phyloP scores from a whole-genome alignment of 2,797 vertebrate genomes.

The Octomys mimax region DNA sequence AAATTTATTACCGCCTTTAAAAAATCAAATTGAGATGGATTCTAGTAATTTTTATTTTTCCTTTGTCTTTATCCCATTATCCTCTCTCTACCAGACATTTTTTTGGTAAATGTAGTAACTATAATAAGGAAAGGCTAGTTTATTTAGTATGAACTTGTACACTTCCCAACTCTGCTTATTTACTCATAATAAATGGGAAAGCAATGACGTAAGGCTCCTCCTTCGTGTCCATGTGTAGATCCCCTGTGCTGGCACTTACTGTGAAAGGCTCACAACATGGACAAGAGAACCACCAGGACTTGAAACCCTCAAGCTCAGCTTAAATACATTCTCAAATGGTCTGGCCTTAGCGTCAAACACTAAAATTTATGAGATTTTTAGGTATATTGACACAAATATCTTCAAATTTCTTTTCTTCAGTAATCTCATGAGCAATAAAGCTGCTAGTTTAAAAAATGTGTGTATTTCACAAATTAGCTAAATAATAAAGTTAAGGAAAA shows the following conservation, averaged over 20 bases:
- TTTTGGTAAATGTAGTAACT: background rate
- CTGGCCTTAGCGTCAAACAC: background rate
- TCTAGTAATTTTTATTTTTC: background rate
- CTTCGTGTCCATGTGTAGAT: background rate
- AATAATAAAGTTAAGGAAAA: background rate
- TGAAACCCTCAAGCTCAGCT: background rate
- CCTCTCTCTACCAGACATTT: background rate
- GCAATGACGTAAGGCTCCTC: background rate
- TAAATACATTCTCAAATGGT: background rate
- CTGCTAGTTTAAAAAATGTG: background rate
- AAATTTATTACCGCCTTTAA: background rate
- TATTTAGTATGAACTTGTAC: background rate
- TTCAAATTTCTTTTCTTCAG: background rate
- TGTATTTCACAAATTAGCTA: background rate
- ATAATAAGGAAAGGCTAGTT: background rate
- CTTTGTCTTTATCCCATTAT: background rate
- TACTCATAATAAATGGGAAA: background rate
- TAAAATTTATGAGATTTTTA: background rate
- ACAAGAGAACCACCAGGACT: background rate
- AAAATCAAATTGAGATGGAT: background rate
- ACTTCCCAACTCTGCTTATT: background rate
- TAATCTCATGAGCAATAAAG: background rate
- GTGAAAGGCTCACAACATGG: background rate
- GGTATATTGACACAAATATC: background rate
- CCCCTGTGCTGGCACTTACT: background rate